These are phyloP conservation scores for Athalia rosae DNA, from an alignment of 2,888 invertebrate genomes.

Conservation along the genomic window DNA sequence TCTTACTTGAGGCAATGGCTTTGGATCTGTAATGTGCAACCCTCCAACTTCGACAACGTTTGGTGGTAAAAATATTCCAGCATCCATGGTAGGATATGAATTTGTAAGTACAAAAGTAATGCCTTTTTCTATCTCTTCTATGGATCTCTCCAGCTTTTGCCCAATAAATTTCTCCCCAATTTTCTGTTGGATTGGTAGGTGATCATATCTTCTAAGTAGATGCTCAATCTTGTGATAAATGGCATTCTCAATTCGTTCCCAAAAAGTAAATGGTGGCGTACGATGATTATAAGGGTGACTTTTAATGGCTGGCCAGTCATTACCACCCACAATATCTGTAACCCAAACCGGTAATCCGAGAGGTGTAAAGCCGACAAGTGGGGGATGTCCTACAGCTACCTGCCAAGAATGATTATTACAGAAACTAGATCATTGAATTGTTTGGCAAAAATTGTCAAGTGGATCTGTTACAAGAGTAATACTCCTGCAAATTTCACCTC, in stretches of 20 bases:
- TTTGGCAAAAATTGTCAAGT: background rate
- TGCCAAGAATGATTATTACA: background rate
- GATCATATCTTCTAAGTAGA: background rate
- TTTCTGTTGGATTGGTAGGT: constrained; percentile 13
- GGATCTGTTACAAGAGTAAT: background rate
- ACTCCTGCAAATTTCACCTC: constrained; percentile 42
- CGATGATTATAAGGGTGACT: background rate
- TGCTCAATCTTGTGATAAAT: constrained; percentile 24
- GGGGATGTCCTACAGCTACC: constrained; percentile 13
- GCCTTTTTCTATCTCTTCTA: constrained; percentile 5
- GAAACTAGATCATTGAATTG: background rate
- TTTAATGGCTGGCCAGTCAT: constrained; percentile 30
- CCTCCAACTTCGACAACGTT: constrained; percentile 38
- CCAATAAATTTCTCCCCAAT: constrained; percentile 20
- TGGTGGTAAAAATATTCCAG: constrained; percentile 17
- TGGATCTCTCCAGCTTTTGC: constrained; percentile 2
- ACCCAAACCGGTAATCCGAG: constrained; percentile 17
- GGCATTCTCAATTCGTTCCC: constrained; percentile 7
- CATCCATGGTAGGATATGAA: background rate
- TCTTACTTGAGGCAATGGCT: constrained; percentile 25
- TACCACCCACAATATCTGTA: constrained; percentile 10
- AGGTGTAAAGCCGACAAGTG: constrained; percentile 11
- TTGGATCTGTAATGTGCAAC: constrained; percentile 26
- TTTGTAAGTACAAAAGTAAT: constrained; percentile 23
- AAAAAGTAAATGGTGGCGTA: constrained; percentile 6